Evolutionary conservation across 1,140 invertebrate species (phyloP).

Genomic region (Procambarus virginalis): DNA sequence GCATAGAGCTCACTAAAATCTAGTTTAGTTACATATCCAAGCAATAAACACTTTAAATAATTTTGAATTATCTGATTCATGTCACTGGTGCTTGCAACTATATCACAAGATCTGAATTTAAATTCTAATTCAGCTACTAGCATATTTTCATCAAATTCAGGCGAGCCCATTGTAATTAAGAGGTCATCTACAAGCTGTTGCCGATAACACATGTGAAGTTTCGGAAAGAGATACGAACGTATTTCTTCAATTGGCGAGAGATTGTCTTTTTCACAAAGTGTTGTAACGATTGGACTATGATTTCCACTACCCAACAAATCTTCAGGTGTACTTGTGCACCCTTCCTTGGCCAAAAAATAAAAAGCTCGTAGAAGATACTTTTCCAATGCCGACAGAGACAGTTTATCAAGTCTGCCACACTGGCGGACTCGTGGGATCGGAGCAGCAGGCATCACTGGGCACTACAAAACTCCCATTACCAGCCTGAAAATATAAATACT

Average conservation of each 20-base stretch:
- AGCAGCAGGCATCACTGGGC: neutral
- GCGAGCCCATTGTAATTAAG: neutral
- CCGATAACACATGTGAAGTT: conserved; percentile 6
- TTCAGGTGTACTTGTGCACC: neutral
- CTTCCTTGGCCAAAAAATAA: neutral
- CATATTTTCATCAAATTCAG: conserved; percentile 4
- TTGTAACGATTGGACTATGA: neutral
- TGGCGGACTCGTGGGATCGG: neutral
- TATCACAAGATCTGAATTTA: conserved; percentile 14
- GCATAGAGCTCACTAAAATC: neutral
- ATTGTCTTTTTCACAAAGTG: neutral
- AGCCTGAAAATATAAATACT: neutral
- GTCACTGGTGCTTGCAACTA: neutral
- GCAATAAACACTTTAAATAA: conserved; percentile 18
- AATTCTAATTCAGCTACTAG: conserved; percentile 4
- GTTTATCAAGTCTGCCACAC: neutral
- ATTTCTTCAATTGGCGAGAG: neutral
- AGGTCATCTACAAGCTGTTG: neutral
- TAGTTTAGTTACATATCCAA: conserved; percentile 9
- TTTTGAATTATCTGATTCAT: conserved; percentile 4
- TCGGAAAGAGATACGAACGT: neutral
- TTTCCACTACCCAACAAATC: neutral
- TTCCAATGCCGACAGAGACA: neutral
- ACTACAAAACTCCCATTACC: neutral
- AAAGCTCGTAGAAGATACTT: neutral